Evolutionary conservation across 2,888 invertebrate species (phyloP), one percentile per base, ranked within the genome.

Genomic region (Cerastis rubricosa): DNA sequence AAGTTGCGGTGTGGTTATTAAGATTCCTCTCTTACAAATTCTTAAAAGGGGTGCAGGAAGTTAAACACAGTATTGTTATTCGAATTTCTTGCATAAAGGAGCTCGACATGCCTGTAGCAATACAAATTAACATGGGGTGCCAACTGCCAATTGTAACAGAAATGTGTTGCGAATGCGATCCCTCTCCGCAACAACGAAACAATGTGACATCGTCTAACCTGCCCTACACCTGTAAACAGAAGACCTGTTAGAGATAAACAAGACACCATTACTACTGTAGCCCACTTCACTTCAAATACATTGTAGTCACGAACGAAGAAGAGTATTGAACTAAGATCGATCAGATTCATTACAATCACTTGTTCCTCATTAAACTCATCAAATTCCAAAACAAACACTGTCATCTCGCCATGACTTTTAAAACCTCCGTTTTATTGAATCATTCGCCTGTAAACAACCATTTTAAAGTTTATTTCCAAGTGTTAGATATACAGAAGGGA

Each of bases 261-360:
- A 64, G 8, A 35, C 19, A 25, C 35, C 57, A n/a, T 8, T 70
- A 47, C 47, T 66, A 43, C 51, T 19, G 54, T 25, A 22, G 9
- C 17, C 3, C 29, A 25, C 17, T 54, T 40, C 14, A 14, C 17
- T 29, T 25, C 22, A 59, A 59, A 79, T 68, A 57, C 68, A 79
- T 49, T 25, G 5, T 40, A 45, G 9, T 35, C 43, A 61, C 29
- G 47, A 49, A 43, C 22, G 45, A 17, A 61, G 57, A 68, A 77
- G 14, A 74, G 64, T n/a, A 69, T 70, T 47, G 35, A 49, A 70
- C 35, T 66, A 61, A 66, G n/a, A 75, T 81, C 76, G 40, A 71
- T 81, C 35, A 81, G 49, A 14, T 76, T 81, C 49, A 76, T 81
- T 76, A 81, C 25, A 68, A 68, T 65, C 81, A 81, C 76, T 80